phyloP scores from a whole-genome alignment of 2,888 invertebrate genomes.

The Ischnura elegans region DNA sequence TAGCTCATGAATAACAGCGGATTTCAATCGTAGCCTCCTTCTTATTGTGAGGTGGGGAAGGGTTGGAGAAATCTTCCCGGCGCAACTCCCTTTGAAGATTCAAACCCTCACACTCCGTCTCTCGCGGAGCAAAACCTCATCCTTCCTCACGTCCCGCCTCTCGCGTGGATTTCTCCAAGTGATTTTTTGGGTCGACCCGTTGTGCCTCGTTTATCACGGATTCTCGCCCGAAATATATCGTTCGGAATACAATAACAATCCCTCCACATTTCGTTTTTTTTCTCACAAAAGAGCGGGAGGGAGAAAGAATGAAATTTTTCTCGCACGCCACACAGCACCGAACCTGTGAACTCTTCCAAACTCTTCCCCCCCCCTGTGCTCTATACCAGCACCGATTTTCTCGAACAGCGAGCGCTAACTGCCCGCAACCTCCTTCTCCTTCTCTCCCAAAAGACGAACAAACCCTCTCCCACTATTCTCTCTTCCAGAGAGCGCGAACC shows the following conservation, averaged over 20 bases:
- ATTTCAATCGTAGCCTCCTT: slow-evolving; percentile 21
- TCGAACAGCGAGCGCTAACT: slow-evolving; percentile 16
- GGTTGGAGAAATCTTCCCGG: neutral
- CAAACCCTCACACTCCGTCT: too few relatives aligned
- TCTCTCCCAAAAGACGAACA: neutral
- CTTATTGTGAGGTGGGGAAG: neutral
- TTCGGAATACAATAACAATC: slow-evolving; percentile 16
- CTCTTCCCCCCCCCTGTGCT: neutral
- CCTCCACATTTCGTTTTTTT: neutral
- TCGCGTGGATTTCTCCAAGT: slow-evolving; percentile 3
- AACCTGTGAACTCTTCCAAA: neutral
- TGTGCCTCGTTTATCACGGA: neutral
- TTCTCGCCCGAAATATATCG: slow-evolving; percentile 35
- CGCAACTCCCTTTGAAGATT: slow-evolving; percentile 26
- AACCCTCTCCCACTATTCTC: neutral
- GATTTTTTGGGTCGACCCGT: neutral
- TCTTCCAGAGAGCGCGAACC: too few relatives aligned
- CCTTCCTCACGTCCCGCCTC: neutral
- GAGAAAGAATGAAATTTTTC: slow-evolving; percentile 1
- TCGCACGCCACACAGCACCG: neutral
- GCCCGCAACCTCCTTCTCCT: neutral
- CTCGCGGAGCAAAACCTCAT: too few relatives aligned
- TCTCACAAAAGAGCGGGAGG: too few relatives aligned
- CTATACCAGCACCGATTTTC: neutral
- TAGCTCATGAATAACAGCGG: slow-evolving; percentile 38